A percentile compares a stretch with the other conserved stretches of the same genome.
phyloP scores from a whole-genome alignment of 2,888 invertebrate genomes.

The Thymelicus lineola region DNA sequence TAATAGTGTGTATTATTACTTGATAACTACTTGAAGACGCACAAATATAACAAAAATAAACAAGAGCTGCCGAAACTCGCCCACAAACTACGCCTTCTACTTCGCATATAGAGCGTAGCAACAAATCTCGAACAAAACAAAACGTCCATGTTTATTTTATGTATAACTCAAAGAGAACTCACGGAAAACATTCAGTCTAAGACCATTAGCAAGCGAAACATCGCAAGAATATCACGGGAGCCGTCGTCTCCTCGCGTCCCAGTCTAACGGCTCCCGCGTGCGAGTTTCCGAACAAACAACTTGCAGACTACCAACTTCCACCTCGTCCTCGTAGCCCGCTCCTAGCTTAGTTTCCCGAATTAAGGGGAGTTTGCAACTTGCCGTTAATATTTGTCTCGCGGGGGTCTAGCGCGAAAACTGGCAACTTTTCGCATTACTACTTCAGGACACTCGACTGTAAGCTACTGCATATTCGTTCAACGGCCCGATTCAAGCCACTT shows the following conservation, averaged over 20 bases:
- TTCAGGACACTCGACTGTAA: slow-evolving; percentile 41
- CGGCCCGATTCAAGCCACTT: slow-evolving; percentile 19
- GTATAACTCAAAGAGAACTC: slow-evolving; percentile 8
- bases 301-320: slow-evolving; percentile 39
- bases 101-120: background rate
- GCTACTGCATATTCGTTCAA: slow-evolving; percentile 30
- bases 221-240: slow-evolving; percentile 26
- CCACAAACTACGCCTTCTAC: background rate
- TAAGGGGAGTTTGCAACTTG: slow-evolving; percentile 44
- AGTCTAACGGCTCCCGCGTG: slow-evolving; percentile 29
- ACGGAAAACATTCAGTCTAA: slow-evolving; percentile 17
- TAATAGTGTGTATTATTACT: too few species aligned
- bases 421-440: slow-evolving; percentile 45
- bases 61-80: background rate
- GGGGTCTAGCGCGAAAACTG: slow-evolving; percentile 38
- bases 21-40: too few species aligned
- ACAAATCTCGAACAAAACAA: slow-evolving; percentile 2
- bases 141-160: slow-evolving; percentile 7
- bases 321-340: slow-evolving; percentile 8
- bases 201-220: slow-evolving; percentile 30
- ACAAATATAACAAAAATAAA: too few species aligned
- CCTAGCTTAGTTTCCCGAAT: slow-evolving; percentile 45
- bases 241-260: background rate
- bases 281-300: slow-evolving; percentile 44
- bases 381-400: slow-evolving; percentile 45